A percentile compares a stretch with the other conserved stretches of the same genome.
Conservation (phyloP, 2,113 vertebrate species). For the Rhabdomys dilectus region DNA sequence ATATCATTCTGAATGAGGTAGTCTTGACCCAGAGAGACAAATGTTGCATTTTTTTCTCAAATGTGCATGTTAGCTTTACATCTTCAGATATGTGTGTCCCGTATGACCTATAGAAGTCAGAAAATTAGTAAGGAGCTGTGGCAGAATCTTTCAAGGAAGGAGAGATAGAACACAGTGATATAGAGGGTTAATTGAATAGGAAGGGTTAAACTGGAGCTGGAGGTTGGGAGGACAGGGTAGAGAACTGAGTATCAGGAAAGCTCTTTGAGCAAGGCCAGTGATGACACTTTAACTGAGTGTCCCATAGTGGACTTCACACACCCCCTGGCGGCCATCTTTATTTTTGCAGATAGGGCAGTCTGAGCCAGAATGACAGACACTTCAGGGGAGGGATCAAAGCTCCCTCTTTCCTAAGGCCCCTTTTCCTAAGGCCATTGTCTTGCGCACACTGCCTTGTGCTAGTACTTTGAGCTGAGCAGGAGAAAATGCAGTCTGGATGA, state of each 20-base stretch:
- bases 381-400: background rate
- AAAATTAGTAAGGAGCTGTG: background rate
- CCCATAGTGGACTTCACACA: background rate
- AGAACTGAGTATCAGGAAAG: background rate
- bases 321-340: conserved; percentile 66
- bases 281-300: background rate
- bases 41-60: background rate
- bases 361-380: background rate
- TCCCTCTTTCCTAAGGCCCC: background rate
- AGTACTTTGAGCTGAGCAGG: background rate
- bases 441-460: background rate
- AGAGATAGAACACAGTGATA: background rate
- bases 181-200: background rate
- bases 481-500: background rate
- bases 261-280: background rate
- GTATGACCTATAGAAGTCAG: background rate
- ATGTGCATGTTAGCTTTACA: background rate
- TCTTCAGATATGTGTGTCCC: background rate
- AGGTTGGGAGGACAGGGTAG: background rate
- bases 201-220: background rate
- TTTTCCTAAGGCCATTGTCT: background rate
- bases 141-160: background rate
- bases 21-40: background rate
- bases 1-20: background rate
- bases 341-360: background rate